Conservation (phyloP, 2,888 invertebrate genomes). For the Smittia aterrima region DNA sequence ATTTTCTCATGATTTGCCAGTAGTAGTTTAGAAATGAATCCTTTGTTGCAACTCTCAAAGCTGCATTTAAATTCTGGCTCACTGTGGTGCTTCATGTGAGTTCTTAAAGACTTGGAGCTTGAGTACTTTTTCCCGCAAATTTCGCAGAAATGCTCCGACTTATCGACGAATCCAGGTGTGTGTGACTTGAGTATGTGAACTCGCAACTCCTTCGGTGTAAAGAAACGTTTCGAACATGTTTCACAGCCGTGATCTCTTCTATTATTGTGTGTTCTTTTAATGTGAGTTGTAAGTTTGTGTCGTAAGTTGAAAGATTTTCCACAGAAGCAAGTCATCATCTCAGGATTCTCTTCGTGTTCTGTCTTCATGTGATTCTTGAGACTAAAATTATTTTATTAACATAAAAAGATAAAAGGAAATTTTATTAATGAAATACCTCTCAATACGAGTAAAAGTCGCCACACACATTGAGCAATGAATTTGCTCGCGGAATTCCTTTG, state of each 20-base stretch:
- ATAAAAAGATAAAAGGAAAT: too few relatives aligned
- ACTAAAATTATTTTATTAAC: too few relatives aligned
- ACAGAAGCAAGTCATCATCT: conserved; percentile 32
- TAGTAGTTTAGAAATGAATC: conserved; percentile 26
- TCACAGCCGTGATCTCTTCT: conserved; percentile 16
- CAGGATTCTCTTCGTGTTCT: conserved; percentile 7
- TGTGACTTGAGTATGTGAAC: conserved; percentile 15
- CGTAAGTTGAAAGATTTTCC: conserved; percentile 33
- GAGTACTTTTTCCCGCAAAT: conserved; percentile 28
- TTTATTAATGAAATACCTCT: too few relatives aligned
- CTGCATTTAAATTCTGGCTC: conserved; percentile 18
- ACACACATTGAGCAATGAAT: conserved; percentile 8
- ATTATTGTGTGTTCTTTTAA: conserved; percentile 35
- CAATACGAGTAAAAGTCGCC: conserved; percentile 25
- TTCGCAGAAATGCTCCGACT: not conserved
- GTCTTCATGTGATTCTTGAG: conserved; percentile 36
- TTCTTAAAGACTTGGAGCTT: conserved; percentile 7
- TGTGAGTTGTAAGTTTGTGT: conserved; percentile 32
- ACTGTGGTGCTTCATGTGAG: conserved; percentile 34
- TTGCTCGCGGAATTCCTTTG: conserved; percentile 18
- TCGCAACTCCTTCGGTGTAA: conserved; percentile 34
- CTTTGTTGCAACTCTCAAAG: conserved; percentile 13
- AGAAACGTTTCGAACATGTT: conserved; percentile 12
- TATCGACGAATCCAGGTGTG: conserved; percentile 22
- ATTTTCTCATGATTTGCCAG: conserved; percentile 32